Evolutionary conservation across 2,888 invertebrate species (phyloP), one percentile per base, ranked within the genome.

Genomic region (Ecdyonurus torrentis): DNA sequence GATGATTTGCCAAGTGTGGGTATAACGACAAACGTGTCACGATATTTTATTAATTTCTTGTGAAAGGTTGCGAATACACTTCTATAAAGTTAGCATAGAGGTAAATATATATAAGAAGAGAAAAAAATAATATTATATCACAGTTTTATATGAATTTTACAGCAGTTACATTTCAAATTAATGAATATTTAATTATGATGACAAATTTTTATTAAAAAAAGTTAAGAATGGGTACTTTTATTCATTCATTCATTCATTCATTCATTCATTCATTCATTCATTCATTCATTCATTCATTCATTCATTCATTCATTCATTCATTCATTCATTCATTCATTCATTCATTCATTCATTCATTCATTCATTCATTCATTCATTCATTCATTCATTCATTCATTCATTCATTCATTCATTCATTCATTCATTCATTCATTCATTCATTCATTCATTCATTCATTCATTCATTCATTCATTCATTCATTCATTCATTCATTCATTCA

Each of bases 251-350:
- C 61, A 63, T 59, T 22, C 63, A 63, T 59, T 22, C 63, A 63
- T 60, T 23, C 63, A 63, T 60, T 20, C 63, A 62, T 60, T 20
- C 63, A 63, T 60, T 20, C 63, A 63, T 60, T 23, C 63, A 59
- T 60, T 55, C 63, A 63, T 60, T 23, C 63, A 59, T 60, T 23
- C 63, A 59, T 50, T 23, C 63, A 59, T 60, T 55, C 63, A 62
- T 59, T 25, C 62, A 61, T 60, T 25, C 62, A 61, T 60, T 25
- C 62, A 62, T 60, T 61, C 58, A 58, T n/a, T 58, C 58, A 58
- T n/a, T 58, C 58, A 58, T n/a, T 58, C 58, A 58, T n/a, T 58
- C 58, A 58, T n/a, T 58, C 58, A 58, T n/a, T 58, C 58, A 58
- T n/a, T 58, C 58, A 58, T n/a, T 58, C 58, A 58, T n/a, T 58